Evolutionary conservation across 1,140 invertebrate genomes (phyloP).

Genomic region (Heliconius nattereri): DNA sequence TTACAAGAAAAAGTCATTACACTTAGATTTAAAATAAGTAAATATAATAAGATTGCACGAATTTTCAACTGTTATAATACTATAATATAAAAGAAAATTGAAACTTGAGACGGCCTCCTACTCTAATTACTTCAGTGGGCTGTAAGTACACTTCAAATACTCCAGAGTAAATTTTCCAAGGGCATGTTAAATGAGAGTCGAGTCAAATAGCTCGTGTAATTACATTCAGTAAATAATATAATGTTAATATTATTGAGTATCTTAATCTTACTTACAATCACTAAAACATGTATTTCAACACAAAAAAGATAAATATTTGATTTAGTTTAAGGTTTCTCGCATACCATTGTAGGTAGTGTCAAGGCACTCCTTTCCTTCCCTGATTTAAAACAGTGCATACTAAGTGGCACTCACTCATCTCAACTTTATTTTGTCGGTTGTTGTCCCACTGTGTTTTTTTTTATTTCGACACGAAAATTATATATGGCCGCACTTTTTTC

Average conservation of each 20-base stretch:
- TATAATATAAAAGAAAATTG: slow-evolving; percentile 12
- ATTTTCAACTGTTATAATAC: background rate
- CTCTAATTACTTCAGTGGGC: slow-evolving; percentile 17
- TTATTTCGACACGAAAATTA: no score
- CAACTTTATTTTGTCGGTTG: no score
- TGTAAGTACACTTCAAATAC: slow-evolving; percentile 19
- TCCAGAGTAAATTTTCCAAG: slow-evolving; percentile 15
- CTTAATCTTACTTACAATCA: background rate
- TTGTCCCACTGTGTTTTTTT: no score
- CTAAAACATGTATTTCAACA: no score
- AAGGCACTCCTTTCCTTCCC: no score
- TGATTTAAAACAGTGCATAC: no score
- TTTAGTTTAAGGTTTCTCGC: no score
- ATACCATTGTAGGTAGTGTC: no score
- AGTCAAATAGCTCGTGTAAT: slow-evolving; percentile 20
- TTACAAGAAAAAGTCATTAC: no score
- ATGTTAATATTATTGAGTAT: background rate
- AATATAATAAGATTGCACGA: background rate
- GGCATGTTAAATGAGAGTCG: slow-evolving; percentile 17
- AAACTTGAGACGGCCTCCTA: slow-evolving; percentile 11
- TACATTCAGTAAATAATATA: background rate
- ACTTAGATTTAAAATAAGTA: background rate
- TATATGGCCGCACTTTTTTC: no score
- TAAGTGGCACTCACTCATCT: no score
- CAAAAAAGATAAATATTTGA: no score